Conservation (phyloP, 2,113 vertebrate species). For the Eulacestoma nigropectus region DNA sequence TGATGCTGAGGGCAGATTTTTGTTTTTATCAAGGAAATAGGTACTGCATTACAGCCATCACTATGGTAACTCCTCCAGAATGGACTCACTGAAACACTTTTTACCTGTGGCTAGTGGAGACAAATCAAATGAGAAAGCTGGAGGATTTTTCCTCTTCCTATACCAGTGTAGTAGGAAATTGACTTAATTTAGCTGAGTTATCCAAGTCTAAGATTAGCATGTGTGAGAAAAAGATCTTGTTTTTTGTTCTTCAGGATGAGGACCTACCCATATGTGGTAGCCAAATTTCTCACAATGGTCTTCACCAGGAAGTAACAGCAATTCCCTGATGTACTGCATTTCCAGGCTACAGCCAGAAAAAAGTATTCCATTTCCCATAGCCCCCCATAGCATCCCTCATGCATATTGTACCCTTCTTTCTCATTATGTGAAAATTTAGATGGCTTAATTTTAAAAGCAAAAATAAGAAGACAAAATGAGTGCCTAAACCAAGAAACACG, state of each 20-base stretch:
- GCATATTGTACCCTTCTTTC: background rate
- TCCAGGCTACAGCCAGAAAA: background rate
- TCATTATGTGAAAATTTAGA: background rate
- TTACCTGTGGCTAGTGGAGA: slow-evolving; percentile 9
- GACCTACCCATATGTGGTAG: background rate
- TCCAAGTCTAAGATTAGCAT: background rate
- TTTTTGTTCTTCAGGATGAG: background rate
- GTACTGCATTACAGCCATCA: background rate
- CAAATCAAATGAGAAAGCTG: slow-evolving; percentile 22
- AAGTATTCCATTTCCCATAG: background rate
- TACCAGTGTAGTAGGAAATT: background rate
- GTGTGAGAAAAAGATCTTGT: background rate
- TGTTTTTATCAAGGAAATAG: slow-evolving; percentile 2
- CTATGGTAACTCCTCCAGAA: slow-evolving; percentile 42
- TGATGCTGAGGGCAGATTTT: slow-evolving; percentile 17
- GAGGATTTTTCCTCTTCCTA: background rate
- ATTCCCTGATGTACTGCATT: background rate
- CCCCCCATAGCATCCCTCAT: background rate
- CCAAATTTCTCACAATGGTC: background rate
- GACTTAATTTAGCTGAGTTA: background rate
- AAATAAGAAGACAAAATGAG: background rate
- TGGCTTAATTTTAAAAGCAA: background rate
- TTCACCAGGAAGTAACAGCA: background rate
- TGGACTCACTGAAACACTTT: background rate
- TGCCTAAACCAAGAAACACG: background rate